Evolutionary conservation across 2,113 vertebrate species (phyloP).

Genomic region (Pimephales promelas): DNA sequence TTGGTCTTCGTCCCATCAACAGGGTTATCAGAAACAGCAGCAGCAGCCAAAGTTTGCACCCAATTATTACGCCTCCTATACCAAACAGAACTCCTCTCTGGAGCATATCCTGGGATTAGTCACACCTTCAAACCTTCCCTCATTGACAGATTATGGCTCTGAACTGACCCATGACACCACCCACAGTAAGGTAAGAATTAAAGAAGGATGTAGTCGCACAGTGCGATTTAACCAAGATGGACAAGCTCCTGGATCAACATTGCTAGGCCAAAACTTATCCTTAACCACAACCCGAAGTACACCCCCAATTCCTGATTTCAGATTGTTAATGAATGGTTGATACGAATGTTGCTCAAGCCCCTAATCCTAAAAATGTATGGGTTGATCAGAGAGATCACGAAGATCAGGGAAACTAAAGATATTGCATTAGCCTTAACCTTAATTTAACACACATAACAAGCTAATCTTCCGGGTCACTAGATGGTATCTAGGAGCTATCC

Average conservation of each 20-base stretch:
- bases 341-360: background rate
- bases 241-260: background rate
- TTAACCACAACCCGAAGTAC: background rate
- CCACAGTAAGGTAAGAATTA: slow-evolving; percentile 66
- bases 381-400: too few relatives aligned
- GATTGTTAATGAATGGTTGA: background rate
- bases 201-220: background rate
- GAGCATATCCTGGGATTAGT: slow-evolving; percentile 64
- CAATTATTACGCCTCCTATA: slow-evolving; percentile 46
- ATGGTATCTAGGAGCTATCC: too few relatives aligned
- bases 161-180: slow-evolving; percentile 46
- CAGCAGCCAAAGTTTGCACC: slow-evolving; percentile 56
- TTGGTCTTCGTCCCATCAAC: slow-evolving; percentile 47
- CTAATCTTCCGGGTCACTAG: too few relatives aligned
- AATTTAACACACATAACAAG: too few relatives aligned
- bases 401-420: too few relatives aligned
- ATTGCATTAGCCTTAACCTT: background rate
- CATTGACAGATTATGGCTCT: slow-evolving; percentile 54
- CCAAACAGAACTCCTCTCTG: slow-evolving; percentile 55
- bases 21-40: slow-evolving; percentile 52
- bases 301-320: background rate
- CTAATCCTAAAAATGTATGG: background rate
- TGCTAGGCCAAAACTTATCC: background rate
- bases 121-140: slow-evolving; percentile 53
- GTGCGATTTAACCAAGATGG: slow-evolving; percentile 8